phyloP scores from a whole-genome alignment of 2,113 vertebrate genomes.

The Xyliphius kryptos region DNA sequence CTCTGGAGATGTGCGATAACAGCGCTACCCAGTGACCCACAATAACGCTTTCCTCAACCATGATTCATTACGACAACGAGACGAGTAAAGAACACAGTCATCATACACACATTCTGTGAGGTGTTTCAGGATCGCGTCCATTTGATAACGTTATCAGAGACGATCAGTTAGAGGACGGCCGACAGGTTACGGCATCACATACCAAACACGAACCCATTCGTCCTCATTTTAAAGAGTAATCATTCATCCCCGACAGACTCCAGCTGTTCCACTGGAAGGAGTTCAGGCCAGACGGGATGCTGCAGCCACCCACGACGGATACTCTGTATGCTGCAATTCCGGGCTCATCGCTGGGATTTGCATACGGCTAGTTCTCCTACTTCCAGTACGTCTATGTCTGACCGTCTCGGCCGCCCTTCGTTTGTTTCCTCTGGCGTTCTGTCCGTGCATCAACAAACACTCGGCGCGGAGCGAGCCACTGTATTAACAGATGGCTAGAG shows the following conservation, averaged over 20 bases:
- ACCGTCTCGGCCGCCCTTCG: constrained; percentile 50
- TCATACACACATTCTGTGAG: too few relatives aligned
- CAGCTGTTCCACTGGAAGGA: constrained; percentile 15
- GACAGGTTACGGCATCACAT: too few relatives aligned
- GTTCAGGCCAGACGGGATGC: constrained; percentile 1
- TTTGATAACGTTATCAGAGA: too few relatives aligned
- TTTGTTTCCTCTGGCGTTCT: constrained; percentile 46
- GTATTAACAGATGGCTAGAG: constrained; percentile 76
- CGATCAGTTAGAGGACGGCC: too few relatives aligned
- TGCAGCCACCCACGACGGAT: constrained; percentile 5
- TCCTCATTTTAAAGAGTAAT: constrained; percentile 1
- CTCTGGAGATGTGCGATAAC: too few relatives aligned
- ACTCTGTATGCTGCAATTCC: constrained; percentile 1
- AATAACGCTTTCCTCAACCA: too few relatives aligned
- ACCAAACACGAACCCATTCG: too few relatives aligned
- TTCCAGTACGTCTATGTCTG: constrained; percentile 45
- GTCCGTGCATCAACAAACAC: constrained; percentile 63
- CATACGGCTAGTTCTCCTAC: neutral
- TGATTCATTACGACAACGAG: too few relatives aligned
- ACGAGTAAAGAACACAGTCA: too few relatives aligned
- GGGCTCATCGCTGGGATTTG: constrained; percentile 8
- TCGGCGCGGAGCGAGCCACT: constrained; percentile 62
- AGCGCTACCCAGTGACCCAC: too few relatives aligned
- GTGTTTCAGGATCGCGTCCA: too few relatives aligned
- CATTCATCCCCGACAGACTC: neutral